Percentiles rank a stretch among this genome's conserved stretches.
phyloP scores from a whole-genome alignment of 2,888 invertebrate genomes.

The Augochlorella aurata region DNA sequence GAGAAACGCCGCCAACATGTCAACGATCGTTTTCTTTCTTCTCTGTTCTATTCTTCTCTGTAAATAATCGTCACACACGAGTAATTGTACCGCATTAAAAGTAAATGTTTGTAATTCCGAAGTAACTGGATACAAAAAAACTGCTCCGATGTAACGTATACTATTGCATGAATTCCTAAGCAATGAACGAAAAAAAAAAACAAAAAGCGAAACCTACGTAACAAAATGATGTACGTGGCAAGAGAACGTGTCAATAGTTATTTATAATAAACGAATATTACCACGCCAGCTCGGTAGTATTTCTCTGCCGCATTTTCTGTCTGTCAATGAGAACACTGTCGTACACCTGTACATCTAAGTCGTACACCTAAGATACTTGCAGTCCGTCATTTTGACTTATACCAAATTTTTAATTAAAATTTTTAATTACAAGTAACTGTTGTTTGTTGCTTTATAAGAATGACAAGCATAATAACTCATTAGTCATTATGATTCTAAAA shows the following conservation, averaged over 20 bases:
- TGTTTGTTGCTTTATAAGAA: too few species aligned
- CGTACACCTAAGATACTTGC: too few species aligned
- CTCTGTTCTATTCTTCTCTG: slow-evolving; percentile 61
- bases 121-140: slow-evolving; percentile 54
- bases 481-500: too few species aligned
- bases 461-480: too few species aligned
- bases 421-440: too few species aligned
- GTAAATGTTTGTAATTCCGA: slow-evolving; percentile 76
- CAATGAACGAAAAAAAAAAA: slow-evolving; percentile 49
- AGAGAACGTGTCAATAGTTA: slow-evolving; percentile 76
- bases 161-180: slow-evolving; percentile 65
- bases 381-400: too few species aligned
- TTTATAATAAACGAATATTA: slow-evolving; percentile 79
- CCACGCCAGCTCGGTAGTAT: slow-evolving; percentile 57
- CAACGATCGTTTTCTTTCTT: slow-evolving; percentile 54
- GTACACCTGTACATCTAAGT: too few species aligned
- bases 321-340: too few species aligned
- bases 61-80: slow-evolving; percentile 78
- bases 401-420: too few species aligned
- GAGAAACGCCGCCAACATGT: slow-evolving; percentile 24
- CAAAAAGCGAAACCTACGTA: slow-evolving; percentile 56
- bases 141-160: slow-evolving; percentile 68
- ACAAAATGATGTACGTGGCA: slow-evolving; percentile 69
- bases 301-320: neutral
- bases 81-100: slow-evolving; percentile 72